Evolutionary conservation across 1,140 invertebrate genomes (phyloP), one percentile per base, ranked within the genome.

Genomic region (Palaemon carinicauda): DNA sequence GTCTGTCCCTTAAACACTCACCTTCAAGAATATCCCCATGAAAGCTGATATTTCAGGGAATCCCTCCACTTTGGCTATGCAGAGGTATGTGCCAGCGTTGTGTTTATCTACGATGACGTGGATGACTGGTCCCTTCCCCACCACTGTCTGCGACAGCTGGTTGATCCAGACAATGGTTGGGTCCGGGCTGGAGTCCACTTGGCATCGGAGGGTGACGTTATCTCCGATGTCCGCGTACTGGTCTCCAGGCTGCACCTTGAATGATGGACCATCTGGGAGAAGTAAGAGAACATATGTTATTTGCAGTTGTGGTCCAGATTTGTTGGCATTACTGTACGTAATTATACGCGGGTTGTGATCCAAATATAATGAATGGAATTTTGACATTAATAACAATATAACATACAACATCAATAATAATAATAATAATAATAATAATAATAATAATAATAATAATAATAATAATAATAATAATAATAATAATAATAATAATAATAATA

Each of bases 61-160:
- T 19, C 92, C 93, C 60, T 91, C 89, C 4, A 98, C 96, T 60
- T 93, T 94, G 0, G 97, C 97, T 90, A 96, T 96, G 91, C 97
- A 98, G 87, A 95, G 94, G 91, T 98, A 99, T 50, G 94, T 93
- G 1, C 97, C 97, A 2, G 95, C 94, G 0, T 95, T 96, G 87
- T 95, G 94, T 1, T 94, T 93, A 87, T 94, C 94, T 27, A 97
- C 95, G 53, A 89, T 89, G 74, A 90, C 91, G 82, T 89, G 90
- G 31, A 92, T 88, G 17, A 89, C 89, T 0, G 89, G 80, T n/a
- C 90, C 89, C 24, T 73, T 85, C 15, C 89, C 89, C 73, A 50
- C 85, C 56, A 89, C 86, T 24, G 89, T 85, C 78, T 84, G 82
- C 27, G 87, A 82, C 65, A 87, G 74, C 74, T 89, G 87, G 77